Evolutionary conservation across 2,113 vertebrate genomes (phyloP).

Genomic region (Buteo buteo): DNA sequence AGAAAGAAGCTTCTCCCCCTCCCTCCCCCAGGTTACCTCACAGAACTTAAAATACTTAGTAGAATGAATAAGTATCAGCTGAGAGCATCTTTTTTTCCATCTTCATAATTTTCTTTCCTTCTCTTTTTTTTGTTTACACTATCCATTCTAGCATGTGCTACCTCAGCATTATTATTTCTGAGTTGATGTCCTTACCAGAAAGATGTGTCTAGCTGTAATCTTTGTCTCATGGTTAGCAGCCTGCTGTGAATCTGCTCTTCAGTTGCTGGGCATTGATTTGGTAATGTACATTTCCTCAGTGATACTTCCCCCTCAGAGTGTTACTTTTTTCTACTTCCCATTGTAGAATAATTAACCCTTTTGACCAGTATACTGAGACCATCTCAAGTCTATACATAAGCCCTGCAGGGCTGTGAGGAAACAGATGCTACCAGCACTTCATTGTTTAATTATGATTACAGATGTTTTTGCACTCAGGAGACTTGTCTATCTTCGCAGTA

Average conservation of each 20-base stretch:
- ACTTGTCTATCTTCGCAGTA: background rate
- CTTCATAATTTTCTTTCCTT: background rate
- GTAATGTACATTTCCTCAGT: background rate
- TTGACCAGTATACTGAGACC: background rate
- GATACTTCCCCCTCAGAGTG: background rate
- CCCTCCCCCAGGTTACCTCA: background rate
- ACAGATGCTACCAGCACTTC: background rate
- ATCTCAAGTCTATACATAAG: background rate
- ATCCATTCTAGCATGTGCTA: background rate
- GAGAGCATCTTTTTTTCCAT: background rate
- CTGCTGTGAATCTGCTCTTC: constrained; percentile 16
- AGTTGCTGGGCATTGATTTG: constrained; percentile 15
- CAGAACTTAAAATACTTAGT: background rate
- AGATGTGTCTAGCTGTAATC: background rate
- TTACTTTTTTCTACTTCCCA: background rate
- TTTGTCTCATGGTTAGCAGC: constrained; percentile 7
- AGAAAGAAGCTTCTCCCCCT: background rate
- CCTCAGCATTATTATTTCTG: background rate
- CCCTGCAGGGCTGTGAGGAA: background rate
- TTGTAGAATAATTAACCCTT: background rate
- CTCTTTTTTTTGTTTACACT: background rate
- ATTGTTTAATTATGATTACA: constrained; percentile 12
- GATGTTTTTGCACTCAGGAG: background rate
- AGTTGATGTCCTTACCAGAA: background rate
- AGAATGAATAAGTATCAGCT: background rate